A percentile compares a stretch with the other conserved stretches of the same genome.
Evolutionary conservation across 2,888 invertebrate genomes (phyloP).

Genomic region (Mystacides longicornis): DNA sequence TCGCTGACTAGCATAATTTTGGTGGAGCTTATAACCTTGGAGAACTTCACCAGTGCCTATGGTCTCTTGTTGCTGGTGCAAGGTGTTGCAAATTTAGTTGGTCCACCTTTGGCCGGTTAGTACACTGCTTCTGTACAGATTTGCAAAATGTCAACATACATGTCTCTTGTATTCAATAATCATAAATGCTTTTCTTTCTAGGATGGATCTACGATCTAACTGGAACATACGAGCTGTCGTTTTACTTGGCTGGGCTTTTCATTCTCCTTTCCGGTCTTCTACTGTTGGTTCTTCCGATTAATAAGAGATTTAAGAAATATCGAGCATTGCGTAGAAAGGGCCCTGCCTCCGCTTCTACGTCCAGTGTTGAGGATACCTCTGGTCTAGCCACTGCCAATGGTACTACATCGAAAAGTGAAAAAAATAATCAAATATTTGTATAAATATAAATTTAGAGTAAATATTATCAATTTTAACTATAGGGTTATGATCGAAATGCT

Average conservation of each 20-base stretch:
- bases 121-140: not conserved
- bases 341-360: slow-evolving; percentile 19
- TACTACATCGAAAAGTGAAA: slow-evolving; percentile 16
- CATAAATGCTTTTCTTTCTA: slow-evolving; percentile 40
- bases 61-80: slow-evolving; percentile 81
- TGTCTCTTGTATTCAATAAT: too few relatives aligned
- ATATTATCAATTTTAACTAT: too few relatives aligned
- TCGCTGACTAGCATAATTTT: slow-evolving; percentile 85
- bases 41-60: slow-evolving; percentile 86
- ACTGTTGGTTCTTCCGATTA: slow-evolving; percentile 38
- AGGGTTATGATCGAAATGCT: too few relatives aligned
- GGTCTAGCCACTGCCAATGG: slow-evolving; percentile 18
- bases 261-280: slow-evolving; percentile 68
- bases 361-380: slow-evolving; percentile 20
- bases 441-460: too few relatives aligned
- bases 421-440: slow-evolving; percentile 22
- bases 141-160: not conserved
- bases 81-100: slow-evolving; percentile 82
- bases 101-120: slow-evolving; percentile 82
- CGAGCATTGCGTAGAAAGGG: slow-evolving; percentile 20
- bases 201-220: slow-evolving; percentile 78
- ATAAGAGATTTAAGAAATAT: slow-evolving; percentile 24
- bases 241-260: slow-evolving; percentile 74
- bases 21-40: slow-evolving; percentile 82
- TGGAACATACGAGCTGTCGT: slow-evolving; percentile 68